Conservation (phyloP, 1,140 invertebrate species). For the Lucilia cuprina region DNA sequence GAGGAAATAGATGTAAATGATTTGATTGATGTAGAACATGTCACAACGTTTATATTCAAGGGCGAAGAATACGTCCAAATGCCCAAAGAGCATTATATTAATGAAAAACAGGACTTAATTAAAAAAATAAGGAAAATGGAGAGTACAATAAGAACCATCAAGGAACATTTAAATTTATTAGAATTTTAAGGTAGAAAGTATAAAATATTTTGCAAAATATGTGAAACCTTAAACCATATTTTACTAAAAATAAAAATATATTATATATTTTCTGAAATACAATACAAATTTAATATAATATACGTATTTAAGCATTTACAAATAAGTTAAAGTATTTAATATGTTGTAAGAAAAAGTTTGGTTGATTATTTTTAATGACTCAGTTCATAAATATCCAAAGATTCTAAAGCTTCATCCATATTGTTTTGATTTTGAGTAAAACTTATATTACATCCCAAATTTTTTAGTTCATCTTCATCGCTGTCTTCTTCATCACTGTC, state of each 20-base stretch:
- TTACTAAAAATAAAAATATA: too few relatives aligned
- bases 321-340: too few relatives aligned
- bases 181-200: not conserved
- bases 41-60: slow-evolving; percentile 51
- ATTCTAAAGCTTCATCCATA: not conserved
- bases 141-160: not conserved
- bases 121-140: slow-evolving; percentile 33
- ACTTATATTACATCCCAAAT: not conserved
- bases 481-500: slow-evolving; percentile 14
- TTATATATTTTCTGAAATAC: too few relatives aligned
- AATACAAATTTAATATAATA: too few relatives aligned
- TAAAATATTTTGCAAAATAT: too few relatives aligned
- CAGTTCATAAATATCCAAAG: not conserved
- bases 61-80: slow-evolving; percentile 57
- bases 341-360: not conserved
- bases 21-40: slow-evolving; percentile 44
- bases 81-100: slow-evolving; percentile 48
- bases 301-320: too few relatives aligned
- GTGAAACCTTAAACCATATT: too few relatives aligned
- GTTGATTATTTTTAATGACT: not conserved
- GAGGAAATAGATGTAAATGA: slow-evolving; percentile 31
- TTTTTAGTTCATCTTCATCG: slow-evolving; percentile 26
- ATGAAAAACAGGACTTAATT: slow-evolving; percentile 46
- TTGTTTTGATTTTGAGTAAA: not conserved
- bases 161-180: not conserved